These are phyloP conservation scores for Chelon auratus DNA, from an alignment of 2,797 vertebrate genomes.

Conservation along the genomic window DNA sequence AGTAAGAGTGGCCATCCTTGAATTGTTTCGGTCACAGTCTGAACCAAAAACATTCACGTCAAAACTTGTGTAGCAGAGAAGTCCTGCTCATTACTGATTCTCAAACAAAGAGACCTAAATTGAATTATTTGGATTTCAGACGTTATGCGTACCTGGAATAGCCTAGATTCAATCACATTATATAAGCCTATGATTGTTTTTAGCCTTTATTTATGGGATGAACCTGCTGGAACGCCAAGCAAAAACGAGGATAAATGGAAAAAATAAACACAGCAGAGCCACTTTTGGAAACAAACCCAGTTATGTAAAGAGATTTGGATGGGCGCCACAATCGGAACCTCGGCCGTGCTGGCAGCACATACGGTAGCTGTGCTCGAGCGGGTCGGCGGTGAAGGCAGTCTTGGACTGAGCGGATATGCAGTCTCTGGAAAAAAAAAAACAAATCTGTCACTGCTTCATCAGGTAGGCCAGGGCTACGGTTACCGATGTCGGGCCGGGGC, in stretches of 20 bases:
- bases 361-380: constrained; percentile 11
- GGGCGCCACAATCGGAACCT: constrained; percentile 9
- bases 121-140: neutral
- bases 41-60: constrained; percentile 9
- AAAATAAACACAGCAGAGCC: neutral
- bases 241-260: neutral
- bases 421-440: constrained; percentile 4
- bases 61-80: neutral
- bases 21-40: constrained; percentile 45
- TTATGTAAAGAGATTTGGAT: constrained; percentile 44
- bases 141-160: constrained; percentile 4
- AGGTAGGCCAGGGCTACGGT: constrained; percentile 19
- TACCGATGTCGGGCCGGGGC: constrained; percentile 8
- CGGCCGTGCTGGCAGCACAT: constrained; percentile 7
- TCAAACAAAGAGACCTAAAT: neutral
- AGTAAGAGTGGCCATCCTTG: constrained; percentile 22
- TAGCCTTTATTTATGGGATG: neutral
- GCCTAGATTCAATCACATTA: neutral
- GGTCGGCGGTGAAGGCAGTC: constrained; percentile 12
- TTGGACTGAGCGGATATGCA: constrained; percentile 18
- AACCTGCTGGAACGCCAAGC: constrained; percentile 11
- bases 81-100: neutral
- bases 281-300: constrained; percentile 27
- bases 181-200: constrained; percentile 29
- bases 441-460: constrained; percentile 10